phyloP scores from a whole-genome alignment of 2,797 vertebrate species.

The Gadopsis bispinosus region DNA sequence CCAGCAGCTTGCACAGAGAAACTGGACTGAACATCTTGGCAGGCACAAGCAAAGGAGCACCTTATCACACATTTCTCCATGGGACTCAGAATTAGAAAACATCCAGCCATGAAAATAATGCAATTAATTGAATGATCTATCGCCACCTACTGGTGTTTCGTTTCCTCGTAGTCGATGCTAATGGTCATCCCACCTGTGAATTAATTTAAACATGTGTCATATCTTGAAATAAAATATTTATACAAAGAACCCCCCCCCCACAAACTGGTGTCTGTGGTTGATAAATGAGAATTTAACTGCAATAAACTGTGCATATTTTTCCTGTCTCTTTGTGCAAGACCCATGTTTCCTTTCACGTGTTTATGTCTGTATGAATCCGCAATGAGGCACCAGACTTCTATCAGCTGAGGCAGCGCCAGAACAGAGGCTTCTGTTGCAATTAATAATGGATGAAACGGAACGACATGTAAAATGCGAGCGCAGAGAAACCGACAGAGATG shows the following conservation, averaged over 20 bases:
- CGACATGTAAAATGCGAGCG: constrained; percentile 30
- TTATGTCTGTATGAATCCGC: constrained; percentile 36
- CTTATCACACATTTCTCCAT: background rate
- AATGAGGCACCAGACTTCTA: constrained; percentile 31
- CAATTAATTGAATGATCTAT: constrained; percentile 9
- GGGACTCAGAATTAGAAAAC: constrained; percentile 12
- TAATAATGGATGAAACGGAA: constrained; percentile 70
- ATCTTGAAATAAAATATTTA: constrained; percentile 83
- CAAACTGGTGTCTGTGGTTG: constrained; percentile 10
- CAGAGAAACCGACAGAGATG: constrained; percentile 35
- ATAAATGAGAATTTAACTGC: constrained; percentile 8
- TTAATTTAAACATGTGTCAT: constrained; percentile 60
- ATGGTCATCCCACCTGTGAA: constrained; percentile 18
- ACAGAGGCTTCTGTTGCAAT: constrained; percentile 46
- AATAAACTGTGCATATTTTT: constrained; percentile 6
- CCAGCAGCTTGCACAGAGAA: constrained; percentile 21
- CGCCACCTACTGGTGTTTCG: constrained; percentile 23
- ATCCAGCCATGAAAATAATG: constrained; percentile 1
- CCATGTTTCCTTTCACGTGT: constrained; percentile 12
- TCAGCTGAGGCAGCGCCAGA: constrained; percentile 41
- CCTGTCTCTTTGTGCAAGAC: constrained; percentile 6
- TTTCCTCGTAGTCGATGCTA: background rate
- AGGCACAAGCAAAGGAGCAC: constrained; percentile 10
- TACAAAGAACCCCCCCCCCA: constrained; percentile 48
- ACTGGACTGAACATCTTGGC: constrained; percentile 14